Base-by-base conservation (phyloP, 2,113 vertebrate species). In the Cryptotis parvus region DNA sequence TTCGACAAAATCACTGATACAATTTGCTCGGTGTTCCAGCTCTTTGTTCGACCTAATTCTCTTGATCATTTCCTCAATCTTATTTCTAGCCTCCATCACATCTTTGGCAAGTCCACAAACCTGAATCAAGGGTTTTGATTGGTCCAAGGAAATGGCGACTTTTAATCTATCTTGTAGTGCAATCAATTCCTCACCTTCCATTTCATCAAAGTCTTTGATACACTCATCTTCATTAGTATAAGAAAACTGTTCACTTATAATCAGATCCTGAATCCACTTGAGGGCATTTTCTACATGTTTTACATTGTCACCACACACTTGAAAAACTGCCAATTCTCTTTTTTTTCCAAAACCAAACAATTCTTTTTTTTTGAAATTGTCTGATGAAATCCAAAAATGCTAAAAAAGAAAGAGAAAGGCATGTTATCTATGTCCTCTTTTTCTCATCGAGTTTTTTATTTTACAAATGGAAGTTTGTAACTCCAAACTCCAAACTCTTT, bases 51-150 rank as follows among this genome's bases (percentile, higher is more conserved):
- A 77, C 74, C 96, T 97, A 0, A 95, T 35, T 26, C 37, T 95
- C 73, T 80, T 96, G 61, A 99, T 43, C 96, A 99, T 98, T 1
- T 77, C n/a, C 29, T 98, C 95, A 94, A 99, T 97, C 84, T 96
- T 85, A 2, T 43, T 24, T 91, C 10, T 91, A 84, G 98, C 98
- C 0, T 68, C 18, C 0, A 95, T 75, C 49, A 99, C 98, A 24
- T 99, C 98, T 49, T 86, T 97, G 90, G 68, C 96, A 43, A 98
- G 81, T 39, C 99, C 99, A 33, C 76, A 96, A n/a, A 99, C 96
- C 58, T 58, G 90, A 39, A 99, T 69, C 9, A 41, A 65, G 89
- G 96, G 90, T 9, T 15, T 49, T 0, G 91, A 94, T n/a, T 1
- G 15, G 39, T 98, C 94, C 11, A 97, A 9, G 1, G 16, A 85